Evolutionary conservation across 2,797 vertebrate species (phyloP).

Genomic region (Lindbergichthys nudifrons): DNA sequence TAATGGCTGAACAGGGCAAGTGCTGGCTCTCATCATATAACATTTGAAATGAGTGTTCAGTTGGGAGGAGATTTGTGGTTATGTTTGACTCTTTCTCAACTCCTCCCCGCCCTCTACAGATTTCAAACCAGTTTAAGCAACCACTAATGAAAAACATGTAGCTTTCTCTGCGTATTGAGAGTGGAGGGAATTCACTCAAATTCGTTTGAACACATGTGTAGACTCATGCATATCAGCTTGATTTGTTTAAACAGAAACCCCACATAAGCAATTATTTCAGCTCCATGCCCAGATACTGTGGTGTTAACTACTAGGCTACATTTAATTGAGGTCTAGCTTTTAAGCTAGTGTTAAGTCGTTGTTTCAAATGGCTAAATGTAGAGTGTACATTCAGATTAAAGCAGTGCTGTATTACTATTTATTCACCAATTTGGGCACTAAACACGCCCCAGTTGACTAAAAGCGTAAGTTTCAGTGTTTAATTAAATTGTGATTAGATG

Average conservation of each 20-base stretch:
- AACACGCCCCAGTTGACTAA: conserved; percentile 16
- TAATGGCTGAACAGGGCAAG: conserved; percentile 49
- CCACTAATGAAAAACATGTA: conserved; percentile 59
- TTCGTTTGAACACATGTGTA: conserved; percentile 37
- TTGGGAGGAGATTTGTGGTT: conserved; percentile 44
- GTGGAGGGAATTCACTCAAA: conserved; percentile 14
- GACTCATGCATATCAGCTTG: conserved; percentile 16
- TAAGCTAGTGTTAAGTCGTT: background rate
- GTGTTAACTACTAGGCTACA: background rate
- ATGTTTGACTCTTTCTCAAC: conserved; percentile 39
- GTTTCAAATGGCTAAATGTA: conserved; percentile 6
- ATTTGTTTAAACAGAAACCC: conserved; percentile 29
- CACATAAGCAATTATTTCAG: conserved; percentile 18
- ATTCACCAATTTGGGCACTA: conserved; percentile 15
- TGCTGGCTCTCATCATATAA: conserved; percentile 57
- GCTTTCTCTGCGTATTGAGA: conserved; percentile 41
- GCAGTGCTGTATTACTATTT: conserved; percentile 6
- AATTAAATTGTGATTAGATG: background rate
- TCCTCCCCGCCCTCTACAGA: conserved; percentile 36
- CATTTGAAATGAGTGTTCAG: conserved; percentile 40
- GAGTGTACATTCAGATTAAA: background rate
- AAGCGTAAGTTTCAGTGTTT: background rate
- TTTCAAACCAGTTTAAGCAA: conserved; percentile 52
- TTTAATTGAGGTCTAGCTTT: background rate
- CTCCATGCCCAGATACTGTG: background rate